phyloP scores from a whole-genome alignment of 2,113 vertebrate species.

The Dromiciops gliroides region DNA sequence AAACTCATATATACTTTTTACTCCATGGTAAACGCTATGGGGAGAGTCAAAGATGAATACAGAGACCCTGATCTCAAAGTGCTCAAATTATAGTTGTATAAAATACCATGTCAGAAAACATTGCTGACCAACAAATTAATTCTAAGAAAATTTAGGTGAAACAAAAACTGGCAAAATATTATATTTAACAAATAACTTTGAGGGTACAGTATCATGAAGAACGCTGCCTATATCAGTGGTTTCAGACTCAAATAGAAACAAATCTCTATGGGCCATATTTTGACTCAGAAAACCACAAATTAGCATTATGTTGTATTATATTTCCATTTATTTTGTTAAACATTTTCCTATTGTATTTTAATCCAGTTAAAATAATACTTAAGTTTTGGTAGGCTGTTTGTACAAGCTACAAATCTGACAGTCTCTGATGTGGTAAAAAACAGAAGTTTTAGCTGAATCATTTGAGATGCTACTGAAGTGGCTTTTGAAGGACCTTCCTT shows the following conservation, averaged over 20 bases:
- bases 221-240: not conserved
- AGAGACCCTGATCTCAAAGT: not conserved
- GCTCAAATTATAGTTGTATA: not conserved
- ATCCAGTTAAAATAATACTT: not conserved
- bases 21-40: not conserved
- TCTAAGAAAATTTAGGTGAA: not conserved
- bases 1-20: not conserved
- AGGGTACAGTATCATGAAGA: not conserved
- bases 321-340: not conserved
- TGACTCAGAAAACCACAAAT: not conserved
- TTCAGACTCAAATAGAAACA: not conserved
- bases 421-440: too few relatives aligned
- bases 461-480: too few relatives aligned
- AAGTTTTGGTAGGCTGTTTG: not conserved
- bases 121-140: not conserved
- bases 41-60: not conserved
- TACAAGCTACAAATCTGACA: not conserved
- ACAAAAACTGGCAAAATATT: not conserved
- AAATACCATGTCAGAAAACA: not conserved
- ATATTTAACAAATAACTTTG: not conserved
- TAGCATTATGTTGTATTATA: not conserved
- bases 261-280: not conserved
- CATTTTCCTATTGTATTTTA: not conserved
- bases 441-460: too few relatives aligned
- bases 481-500: too few relatives aligned